Conservation (phyloP, 2,797 vertebrate species). For the Sebastes ruberrimus region DNA sequence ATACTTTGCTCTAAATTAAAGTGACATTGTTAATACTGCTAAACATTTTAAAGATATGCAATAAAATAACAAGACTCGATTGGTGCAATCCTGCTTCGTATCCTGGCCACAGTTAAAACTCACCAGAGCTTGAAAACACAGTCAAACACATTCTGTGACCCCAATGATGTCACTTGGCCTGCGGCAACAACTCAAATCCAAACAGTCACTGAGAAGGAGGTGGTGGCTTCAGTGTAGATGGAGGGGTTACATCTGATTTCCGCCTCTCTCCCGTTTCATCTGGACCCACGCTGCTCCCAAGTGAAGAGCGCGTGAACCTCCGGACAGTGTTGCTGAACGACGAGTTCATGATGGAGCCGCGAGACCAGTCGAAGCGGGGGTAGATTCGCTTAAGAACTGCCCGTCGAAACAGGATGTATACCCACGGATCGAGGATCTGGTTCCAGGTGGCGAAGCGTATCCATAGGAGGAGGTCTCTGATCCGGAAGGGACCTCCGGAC, state of each 20-base stretch:
- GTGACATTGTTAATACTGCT: slow-evolving; percentile 11
- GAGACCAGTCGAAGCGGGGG: slow-evolving; percentile 80
- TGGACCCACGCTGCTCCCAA: neutral
- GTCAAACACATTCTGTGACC: neutral
- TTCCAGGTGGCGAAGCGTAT: slow-evolving; percentile 94
- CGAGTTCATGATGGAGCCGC: slow-evolving; percentile 78
- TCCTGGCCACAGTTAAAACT: neutral
- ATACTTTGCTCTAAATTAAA: neutral
- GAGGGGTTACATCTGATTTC: neutral
- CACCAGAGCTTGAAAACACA: neutral
- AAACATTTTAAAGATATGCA: neutral
- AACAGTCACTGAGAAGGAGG: slow-evolving; percentile 2
- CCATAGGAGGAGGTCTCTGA: slow-evolving; percentile 83
- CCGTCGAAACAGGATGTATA: slow-evolving; percentile 95
- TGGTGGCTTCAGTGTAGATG: neutral
- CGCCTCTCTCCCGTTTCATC: neutral
- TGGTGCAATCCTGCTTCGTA: neutral
- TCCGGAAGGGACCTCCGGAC: slow-evolving; percentile 19
- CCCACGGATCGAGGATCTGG: slow-evolving; percentile 98
- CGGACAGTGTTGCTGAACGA: slow-evolving; percentile 77
- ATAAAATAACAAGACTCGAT: neutral
- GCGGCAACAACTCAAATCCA: neutral
- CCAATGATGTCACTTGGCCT: neutral
- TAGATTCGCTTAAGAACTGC: slow-evolving; percentile 86
- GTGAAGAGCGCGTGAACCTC: slow-evolving; percentile 74